Evolutionary conservation across 1,140 invertebrate species (phyloP).

Genomic region (Dendroctonus ponderosae): DNA sequence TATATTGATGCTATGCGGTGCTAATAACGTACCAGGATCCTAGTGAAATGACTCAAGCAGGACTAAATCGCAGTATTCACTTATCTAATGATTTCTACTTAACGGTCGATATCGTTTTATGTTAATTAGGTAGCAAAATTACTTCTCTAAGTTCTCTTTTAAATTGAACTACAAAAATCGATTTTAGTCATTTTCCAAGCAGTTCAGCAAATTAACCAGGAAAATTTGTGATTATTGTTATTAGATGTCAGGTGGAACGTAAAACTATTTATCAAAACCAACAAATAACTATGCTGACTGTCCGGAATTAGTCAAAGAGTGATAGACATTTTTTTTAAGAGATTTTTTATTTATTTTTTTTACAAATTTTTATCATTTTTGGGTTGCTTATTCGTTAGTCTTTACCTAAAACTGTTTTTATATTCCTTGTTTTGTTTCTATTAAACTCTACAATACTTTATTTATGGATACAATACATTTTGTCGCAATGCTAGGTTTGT

Average conservation of each 20-base stretch:
- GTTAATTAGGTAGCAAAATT: constrained; percentile 26
- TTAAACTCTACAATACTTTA: too few relatives aligned
- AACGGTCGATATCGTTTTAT: neutral
- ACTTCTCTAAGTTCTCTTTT: neutral
- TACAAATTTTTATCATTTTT: constrained; percentile 7
- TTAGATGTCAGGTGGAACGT: too few relatives aligned
- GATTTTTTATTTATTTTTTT: constrained; percentile 35
- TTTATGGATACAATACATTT: too few relatives aligned
- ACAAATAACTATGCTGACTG: constrained; percentile 28
- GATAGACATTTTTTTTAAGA: constrained; percentile 1
- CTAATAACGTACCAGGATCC: constrained; percentile 36
- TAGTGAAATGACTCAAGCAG: constrained; percentile 14
- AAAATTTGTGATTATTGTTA: constrained; percentile 19
- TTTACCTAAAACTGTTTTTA: too few relatives aligned
- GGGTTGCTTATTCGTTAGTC: too few relatives aligned
- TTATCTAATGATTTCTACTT: neutral
- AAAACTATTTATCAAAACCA: too few relatives aligned
- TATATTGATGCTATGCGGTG: constrained; percentile 38
- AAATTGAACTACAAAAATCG: neutral
- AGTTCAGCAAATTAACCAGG: neutral
- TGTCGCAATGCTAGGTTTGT: too few relatives aligned
- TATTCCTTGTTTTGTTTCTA: too few relatives aligned
- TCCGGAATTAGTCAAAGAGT: constrained; percentile 33
- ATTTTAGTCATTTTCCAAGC: neutral
- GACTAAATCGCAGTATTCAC: constrained; percentile 13